A percentile compares a stretch with the other conserved stretches of the same genome.
phyloP scores from a whole-genome alignment of 35 echinoderm and acorn worm species.

The Amphiura filiformis region DNA sequence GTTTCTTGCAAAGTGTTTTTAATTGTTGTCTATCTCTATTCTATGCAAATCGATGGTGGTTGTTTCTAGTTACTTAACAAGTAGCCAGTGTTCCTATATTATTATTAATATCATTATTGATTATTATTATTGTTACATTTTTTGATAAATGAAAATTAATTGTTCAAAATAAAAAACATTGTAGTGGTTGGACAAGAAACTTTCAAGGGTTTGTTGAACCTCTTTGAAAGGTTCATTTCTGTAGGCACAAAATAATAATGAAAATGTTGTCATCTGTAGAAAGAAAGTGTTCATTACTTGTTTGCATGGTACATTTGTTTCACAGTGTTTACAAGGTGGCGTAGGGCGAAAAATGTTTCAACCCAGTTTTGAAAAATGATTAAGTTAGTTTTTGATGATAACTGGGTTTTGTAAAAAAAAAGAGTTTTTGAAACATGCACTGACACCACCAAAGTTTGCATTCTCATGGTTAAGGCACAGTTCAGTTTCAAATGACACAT shows the following conservation, averaged over 20 bases:
- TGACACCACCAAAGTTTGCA: too few species aligned
- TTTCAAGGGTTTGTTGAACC: background rate
- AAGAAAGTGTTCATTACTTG: too few species aligned
- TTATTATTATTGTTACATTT: background rate
- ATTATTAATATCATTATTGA: background rate
- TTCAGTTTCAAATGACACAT: too few species aligned
- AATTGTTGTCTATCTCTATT: background rate
- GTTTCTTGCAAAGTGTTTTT: slow-evolving; percentile 6
- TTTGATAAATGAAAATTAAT: background rate
- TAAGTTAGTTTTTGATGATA: too few species aligned
- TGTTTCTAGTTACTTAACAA: background rate
- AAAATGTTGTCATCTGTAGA: too few species aligned
- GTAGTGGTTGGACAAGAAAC: background rate
- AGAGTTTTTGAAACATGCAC: too few species aligned
- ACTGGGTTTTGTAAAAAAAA: too few species aligned
- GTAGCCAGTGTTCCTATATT: background rate
- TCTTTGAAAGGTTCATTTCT: background rate
- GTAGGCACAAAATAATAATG: background rate
- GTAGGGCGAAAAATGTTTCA: too few species aligned
- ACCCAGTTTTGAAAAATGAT: too few species aligned
- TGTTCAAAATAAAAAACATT: background rate
- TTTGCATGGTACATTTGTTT: too few species aligned
- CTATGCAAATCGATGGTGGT: background rate
- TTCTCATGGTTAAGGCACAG: too few species aligned
- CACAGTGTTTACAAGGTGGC: too few species aligned